Conservation (phyloP, 2,113 vertebrate species). For the Nothobranchius kuhntae region DNA sequence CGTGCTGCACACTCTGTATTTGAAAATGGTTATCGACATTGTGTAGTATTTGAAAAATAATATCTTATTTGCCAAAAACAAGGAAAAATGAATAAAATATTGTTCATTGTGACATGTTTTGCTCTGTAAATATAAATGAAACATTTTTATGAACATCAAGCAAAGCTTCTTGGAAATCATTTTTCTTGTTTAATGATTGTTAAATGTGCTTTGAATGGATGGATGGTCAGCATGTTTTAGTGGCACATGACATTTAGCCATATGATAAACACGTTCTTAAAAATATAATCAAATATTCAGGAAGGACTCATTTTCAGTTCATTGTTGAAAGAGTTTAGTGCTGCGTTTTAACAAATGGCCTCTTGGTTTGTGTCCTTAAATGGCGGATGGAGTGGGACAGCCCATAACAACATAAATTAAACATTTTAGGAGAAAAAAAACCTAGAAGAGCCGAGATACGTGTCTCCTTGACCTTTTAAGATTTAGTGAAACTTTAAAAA, state of each 20-base stretch:
- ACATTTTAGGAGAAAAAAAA: too few relatives aligned
- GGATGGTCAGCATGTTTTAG: background rate
- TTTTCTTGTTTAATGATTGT: background rate
- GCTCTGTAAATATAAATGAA: constrained; percentile 72
- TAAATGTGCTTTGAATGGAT: background rate
- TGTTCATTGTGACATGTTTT: constrained; percentile 65
- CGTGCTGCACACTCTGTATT: constrained; percentile 57
- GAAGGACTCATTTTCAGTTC: background rate
- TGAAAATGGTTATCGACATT: constrained; percentile 40
- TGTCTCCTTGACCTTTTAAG: too few relatives aligned
- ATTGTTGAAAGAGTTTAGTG: background rate
- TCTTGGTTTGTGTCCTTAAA: background rate
- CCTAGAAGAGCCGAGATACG: too few relatives aligned
- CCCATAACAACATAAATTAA: too few relatives aligned
- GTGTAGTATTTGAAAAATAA: constrained; percentile 41
- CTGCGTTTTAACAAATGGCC: background rate
- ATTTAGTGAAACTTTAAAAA: too few relatives aligned
- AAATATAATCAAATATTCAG: too few relatives aligned
- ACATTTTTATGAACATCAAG: constrained; percentile 73
- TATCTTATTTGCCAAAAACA: constrained; percentile 56
- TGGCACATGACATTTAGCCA: too few relatives aligned
- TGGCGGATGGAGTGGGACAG: background rate
- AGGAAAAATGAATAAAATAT: constrained; percentile 32
- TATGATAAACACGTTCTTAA: too few relatives aligned
- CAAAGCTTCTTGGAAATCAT: constrained; percentile 21